Evolutionary conservation across 30 jellyfish, hydroid and myxozoan species (phyloP), one percentile per base, ranked within the genome.

Genomic region (Clytia hemisphaerica): DNA sequence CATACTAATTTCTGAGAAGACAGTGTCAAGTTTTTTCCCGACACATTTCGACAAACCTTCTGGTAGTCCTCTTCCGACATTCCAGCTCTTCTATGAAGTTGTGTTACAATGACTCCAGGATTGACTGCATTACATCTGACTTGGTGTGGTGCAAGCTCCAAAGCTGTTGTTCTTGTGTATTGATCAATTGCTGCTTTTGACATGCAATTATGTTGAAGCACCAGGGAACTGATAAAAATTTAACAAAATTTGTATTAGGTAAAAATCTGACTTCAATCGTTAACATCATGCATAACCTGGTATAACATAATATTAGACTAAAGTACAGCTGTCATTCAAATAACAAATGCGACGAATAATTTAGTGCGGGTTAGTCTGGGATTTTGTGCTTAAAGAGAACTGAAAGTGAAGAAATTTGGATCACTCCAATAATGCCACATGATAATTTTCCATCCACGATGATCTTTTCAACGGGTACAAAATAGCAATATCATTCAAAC

Each of bases 61-160:
- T 61, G 82, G 40, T 86, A 86, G 49, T 86, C 73, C 34, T 37
- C 88, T 9, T 72, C 92, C 18, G 65, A 61, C 86, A 78, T 73
- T 18, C 93, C 91, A 16, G 91, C 85, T 16, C 95, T 83, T 45
- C 48, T 37, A 44, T 86, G 96, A 25, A 79, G 37, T 42, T 79
- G 75, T 1, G 93, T 86, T 53, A 35, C 58, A 16, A 86, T 73
- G 36, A 86, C 96, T 6, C 96, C 96, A 57, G 96, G 96, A 2
- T 86, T 86, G 58, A 86, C 96, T 34, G 88, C 83, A 60, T 86
- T 88, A 59, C 91, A 87, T 14, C 97, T 76, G 30, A 88, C 97
- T 58, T 83, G 94, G 25, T 80, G 69, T 37, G 97, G 70, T 26
- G 97, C 97, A 44, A 88, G 73, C 47, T 88, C 97, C 45, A 88